Evolutionary conservation across 1,140 invertebrate species (phyloP), one percentile per base, ranked within the genome.

Genomic region (Lamellibrachia luymesi): DNA sequence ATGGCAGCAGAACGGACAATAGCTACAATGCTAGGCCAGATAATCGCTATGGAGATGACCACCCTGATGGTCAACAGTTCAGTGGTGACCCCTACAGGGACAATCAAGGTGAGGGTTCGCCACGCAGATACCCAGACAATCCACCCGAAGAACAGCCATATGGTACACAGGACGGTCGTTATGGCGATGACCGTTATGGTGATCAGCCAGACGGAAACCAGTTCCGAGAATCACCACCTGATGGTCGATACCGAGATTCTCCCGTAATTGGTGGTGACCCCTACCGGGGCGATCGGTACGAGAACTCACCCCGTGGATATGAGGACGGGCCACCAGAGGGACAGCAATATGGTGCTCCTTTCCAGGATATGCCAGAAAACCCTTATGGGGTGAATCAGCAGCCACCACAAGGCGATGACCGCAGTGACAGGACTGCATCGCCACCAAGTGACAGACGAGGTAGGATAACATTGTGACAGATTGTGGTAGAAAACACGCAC

Each of bases 201-300:
- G 51, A n/a, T 17, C 92, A 64, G 51, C 93, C 93, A 64, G 94
- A 95, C 93, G 95, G 95, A 90, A 95, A 95, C 94, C 5, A 80
- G 5, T 80, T 80, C 64, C 64, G 64, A 17, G 64, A 80, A 22
- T 80, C 64, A 22, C 64, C 64, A 80, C 64, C 64, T 22, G 64
- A 80, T 22, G 64, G 25, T 80, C 64, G 64, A 2, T 80, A 80
- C 64, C 7, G 64, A 22, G 64, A 80, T 4, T 80, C 64, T 80
- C 64, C 64, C 4, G 13, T 80, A 22, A 22, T 80, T 17, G 64
- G 64, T 80, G 64, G 13, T 80, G 64, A 80, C 64, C 64, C 64
- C 64, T 80, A 80, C 64, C 13, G 64, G 64, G 64, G 64, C 5
- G 64, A 80, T 22, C 64, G 25, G 64, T 80, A 80, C 17, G 13